Evolutionary conservation across 1,140 invertebrate genomes (phyloP), one percentile per base, ranked within the genome.

Genomic region (Drosophila aff.): DNA sequence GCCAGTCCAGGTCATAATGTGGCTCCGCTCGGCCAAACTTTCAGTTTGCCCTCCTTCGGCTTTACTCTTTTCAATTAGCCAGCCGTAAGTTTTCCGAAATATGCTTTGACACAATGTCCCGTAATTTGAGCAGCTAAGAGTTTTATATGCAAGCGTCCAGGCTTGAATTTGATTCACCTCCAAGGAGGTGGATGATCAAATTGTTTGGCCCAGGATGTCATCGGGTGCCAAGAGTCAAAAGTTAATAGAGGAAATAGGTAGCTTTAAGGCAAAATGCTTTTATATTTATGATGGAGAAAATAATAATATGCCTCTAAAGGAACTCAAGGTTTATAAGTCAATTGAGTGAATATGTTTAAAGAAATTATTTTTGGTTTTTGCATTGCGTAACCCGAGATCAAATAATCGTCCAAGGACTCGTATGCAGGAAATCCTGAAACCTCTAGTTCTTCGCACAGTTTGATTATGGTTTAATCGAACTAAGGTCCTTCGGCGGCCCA

Each of bases 41-140:
- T 53, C 13, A 41, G 44, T 50, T 64, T 62, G 47, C 57, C 53
- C 9, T 69, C 31, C 47, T 63, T 57, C 15, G 60, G 44, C 73
- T 50, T 79, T 62, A 55, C 61, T 63, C 49, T 83, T 83, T 87
- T 83, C 72, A 87, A 87, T 87, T 81, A 81, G 64, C 76, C 52
- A 50, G 50, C 18, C n/a, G 18, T 53, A 60, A 50, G 52, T 69
- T 52, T 57, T 50, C 23, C 58, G 36, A 57, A 77, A 77, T 60
- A 77, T 77, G 43, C 67, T 69, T 61, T 69, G 74, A 62, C 57
- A 77, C 43, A 77, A 59, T 69, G 53, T 63, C 69, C 61, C 69
- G 75, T 66, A 58, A 82, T 64, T 73, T 62, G 11, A 16, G 33
- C 33, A 68, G 49, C 46, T n/a, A 21, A 43, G 40, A 44, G 61